A percentile compares a stretch with the other conserved stretches of the same genome.
Evolutionary conservation across 1,140 invertebrate genomes (phyloP).

Genomic region (Lordiphosa stackelbergi): DNA sequence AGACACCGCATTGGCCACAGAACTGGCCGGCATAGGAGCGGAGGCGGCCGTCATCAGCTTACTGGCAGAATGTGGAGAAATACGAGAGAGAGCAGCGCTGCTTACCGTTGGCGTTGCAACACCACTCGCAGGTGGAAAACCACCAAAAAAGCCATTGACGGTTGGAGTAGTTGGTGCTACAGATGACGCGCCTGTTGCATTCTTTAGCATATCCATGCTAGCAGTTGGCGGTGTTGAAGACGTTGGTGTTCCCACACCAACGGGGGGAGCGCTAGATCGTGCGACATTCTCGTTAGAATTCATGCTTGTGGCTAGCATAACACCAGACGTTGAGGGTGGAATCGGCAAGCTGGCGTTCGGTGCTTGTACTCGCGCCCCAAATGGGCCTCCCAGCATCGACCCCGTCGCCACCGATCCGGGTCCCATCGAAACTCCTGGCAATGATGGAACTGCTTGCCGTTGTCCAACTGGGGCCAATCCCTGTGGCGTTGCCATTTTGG

Average conservation of each 20-base stretch:
- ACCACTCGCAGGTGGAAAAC: slow-evolving; percentile 29
- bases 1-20: slow-evolving; percentile 30
- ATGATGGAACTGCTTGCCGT: slow-evolving; percentile 24
- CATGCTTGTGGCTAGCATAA: slow-evolving; percentile 16
- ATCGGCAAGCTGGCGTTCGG: slow-evolving; percentile 10
- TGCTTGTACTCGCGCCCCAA: slow-evolving; percentile 19
- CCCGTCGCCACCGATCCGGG: slow-evolving; percentile 17
- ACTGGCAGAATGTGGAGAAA: slow-evolving; percentile 33
- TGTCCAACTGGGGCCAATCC: slow-evolving; percentile 14
- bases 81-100: slow-evolving; percentile 23
- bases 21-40: slow-evolving; percentile 21
- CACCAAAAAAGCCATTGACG: slow-evolving; percentile 50
- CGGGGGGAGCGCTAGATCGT: slow-evolving; percentile 1
- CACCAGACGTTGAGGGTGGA: slow-evolving; percentile 19
- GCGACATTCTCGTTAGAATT: slow-evolving; percentile 34
- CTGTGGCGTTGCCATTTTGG: slow-evolving; percentile 34
- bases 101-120: slow-evolving; percentile 20
- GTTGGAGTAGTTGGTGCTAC: slow-evolving; percentile 16
- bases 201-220: slow-evolving; percentile 39
- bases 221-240: slow-evolving; percentile 38
- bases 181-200: slow-evolving; percentile 10
- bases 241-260: slow-evolving; percentile 5
- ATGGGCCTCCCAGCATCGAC: slow-evolving; percentile 16
- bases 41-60: slow-evolving; percentile 31
- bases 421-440: slow-evolving; percentile 11